Conservation (phyloP, 2,888 invertebrate species). For the Drosophila picticornis region DNA sequence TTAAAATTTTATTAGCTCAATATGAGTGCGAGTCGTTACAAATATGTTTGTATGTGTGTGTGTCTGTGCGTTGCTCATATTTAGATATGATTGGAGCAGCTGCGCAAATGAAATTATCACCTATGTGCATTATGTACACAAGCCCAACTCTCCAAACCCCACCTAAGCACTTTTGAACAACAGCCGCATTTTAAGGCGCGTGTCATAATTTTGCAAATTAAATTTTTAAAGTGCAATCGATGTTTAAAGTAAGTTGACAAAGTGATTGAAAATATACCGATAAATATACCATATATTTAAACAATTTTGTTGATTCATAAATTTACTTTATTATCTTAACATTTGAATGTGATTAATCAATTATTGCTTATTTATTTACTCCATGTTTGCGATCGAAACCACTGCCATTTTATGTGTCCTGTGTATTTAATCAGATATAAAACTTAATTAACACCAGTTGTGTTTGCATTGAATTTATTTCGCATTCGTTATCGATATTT, state of each 20-base stretch:
- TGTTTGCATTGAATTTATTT: background rate
- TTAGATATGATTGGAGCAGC: slow-evolving; percentile 65
- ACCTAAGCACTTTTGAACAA: background rate
- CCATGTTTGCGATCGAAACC: background rate
- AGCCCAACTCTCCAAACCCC: slow-evolving; percentile 28
- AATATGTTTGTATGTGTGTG: slow-evolving; percentile 10
- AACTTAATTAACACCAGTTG: background rate
- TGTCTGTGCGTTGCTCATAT: slow-evolving; percentile 21
- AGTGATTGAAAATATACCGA: background rate
- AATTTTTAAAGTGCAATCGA: background rate
- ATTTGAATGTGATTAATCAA: background rate
- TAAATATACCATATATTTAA: background rate
- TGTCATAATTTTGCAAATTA: background rate
- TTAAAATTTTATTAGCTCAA: slow-evolving; percentile 80
- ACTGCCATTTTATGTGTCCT: background rate
- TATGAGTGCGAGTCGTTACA: slow-evolving; percentile 55
- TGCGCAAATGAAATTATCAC: slow-evolving; percentile 78
- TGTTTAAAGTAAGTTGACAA: background rate
- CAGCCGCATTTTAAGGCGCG: slow-evolving; percentile 15
- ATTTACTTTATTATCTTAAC: background rate
- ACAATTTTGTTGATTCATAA: background rate
- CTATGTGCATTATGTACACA: slow-evolving; percentile 63
- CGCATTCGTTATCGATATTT: background rate
- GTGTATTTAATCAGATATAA: background rate
- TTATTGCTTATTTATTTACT: background rate